Evolutionary conservation across 2,113 vertebrate genomes (phyloP).

Genomic region (Atrichornis clamosus): DNA sequence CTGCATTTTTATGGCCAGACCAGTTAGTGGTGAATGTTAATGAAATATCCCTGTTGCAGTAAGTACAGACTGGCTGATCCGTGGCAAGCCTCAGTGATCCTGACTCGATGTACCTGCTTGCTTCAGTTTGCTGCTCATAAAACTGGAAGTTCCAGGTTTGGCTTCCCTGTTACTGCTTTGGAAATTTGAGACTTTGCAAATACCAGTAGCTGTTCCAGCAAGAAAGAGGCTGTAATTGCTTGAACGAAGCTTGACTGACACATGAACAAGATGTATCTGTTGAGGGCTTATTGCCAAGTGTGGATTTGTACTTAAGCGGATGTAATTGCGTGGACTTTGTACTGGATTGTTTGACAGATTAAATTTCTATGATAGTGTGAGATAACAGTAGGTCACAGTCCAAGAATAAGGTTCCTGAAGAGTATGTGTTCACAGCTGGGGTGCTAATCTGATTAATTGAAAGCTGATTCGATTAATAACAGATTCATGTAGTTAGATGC

Average conservation of each 20-base stretch:
- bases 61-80: neutral
- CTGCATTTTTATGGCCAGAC: fast-evolving
- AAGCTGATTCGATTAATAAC: neutral
- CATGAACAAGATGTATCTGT: neutral
- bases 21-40: neutral
- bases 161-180: neutral
- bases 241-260: neutral
- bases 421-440: neutral
- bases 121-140: neutral
- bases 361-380: neutral
- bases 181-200: neutral
- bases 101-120: neutral
- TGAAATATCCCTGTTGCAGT: neutral
- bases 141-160: neutral
- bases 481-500: neutral
- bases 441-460: neutral
- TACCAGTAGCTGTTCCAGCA: neutral
- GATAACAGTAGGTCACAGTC: conserved; percentile 6
- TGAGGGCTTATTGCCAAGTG: neutral
- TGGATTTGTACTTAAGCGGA: neutral
- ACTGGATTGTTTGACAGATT: neutral
- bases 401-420: neutral
- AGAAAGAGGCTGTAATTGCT: neutral
- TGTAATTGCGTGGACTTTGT: conserved; percentile 21
- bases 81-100: neutral